Conservation (phyloP, 2,888 invertebrate genomes). For the Torymus aiolomorphi region DNA sequence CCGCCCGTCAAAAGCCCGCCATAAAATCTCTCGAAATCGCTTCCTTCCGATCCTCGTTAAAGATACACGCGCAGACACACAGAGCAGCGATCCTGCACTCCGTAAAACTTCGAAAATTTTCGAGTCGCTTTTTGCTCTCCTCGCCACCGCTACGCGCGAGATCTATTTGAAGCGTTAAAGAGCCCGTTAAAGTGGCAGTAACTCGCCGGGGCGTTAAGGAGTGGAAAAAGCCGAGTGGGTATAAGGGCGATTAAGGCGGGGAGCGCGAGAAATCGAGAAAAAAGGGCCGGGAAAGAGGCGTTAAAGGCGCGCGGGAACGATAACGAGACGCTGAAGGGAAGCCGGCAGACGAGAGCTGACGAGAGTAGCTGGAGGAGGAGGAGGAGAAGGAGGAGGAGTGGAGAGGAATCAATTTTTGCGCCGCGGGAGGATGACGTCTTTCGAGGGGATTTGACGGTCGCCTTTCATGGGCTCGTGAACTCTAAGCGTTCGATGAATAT, state of each 20-base stretch:
- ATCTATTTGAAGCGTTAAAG: conserved; percentile 72
- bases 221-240: conserved; percentile 49
- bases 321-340: conserved; percentile 42
- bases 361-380: no score
- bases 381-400: not conserved
- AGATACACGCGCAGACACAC: conserved; percentile 1
- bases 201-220: conserved; percentile 67
- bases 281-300: conserved; percentile 11
- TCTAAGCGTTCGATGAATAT: not conserved
- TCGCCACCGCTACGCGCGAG: conserved; percentile 34
- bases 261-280: conserved; percentile 29
- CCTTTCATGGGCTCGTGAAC: no score
- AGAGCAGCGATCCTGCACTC: not conserved
- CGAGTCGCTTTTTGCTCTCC: conserved; percentile 42
- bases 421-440: not conserved
- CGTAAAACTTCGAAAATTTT: conserved; percentile 48
- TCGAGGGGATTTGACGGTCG: no score
- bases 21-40: conserved; percentile 33
- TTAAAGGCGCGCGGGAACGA: conserved; percentile 30
- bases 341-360: conserved; percentile 10
- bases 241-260: conserved; percentile 26
- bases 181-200: conserved; percentile 72
- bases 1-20: not conserved
- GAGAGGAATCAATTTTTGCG: conserved; percentile 33
- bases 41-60: conserved; percentile 56